phyloP scores from a whole-genome alignment of 2,797 vertebrate genomes.

The Eupleurogrammus muticus region DNA sequence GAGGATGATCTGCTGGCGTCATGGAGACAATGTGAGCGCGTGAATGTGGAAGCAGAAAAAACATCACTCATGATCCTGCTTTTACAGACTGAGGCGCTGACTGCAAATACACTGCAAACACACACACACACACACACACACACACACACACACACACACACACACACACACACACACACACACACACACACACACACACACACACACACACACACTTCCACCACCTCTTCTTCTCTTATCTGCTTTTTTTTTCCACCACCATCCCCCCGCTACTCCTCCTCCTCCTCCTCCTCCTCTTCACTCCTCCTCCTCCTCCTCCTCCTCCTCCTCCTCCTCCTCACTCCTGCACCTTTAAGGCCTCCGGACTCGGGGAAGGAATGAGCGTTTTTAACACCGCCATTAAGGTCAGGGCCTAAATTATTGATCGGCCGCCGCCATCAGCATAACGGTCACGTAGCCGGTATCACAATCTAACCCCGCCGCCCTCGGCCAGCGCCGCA shows the following conservation, averaged over 20 bases:
- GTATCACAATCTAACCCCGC: conserved; percentile 93
- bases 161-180: too few species aligned
- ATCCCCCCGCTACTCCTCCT: too few species aligned
- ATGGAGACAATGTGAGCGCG: conserved; percentile 79
- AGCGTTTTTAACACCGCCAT: conserved; percentile 94
- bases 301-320: conserved; percentile 74
- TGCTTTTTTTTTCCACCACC: too few species aligned
- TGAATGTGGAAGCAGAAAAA: conserved; percentile 74
- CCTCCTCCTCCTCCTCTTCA: conserved; percentile 77
- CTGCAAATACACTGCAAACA: conserved; percentile 79
- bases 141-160: too few species aligned
- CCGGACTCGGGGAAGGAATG: conserved; percentile 91
- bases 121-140: too few species aligned
- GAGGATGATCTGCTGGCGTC: conserved; percentile 82
- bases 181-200: too few species aligned
- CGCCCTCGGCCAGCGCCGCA: conserved; percentile 82
- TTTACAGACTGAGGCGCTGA: conserved; percentile 73
- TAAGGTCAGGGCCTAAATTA: conserved; percentile 98
- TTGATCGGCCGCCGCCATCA: conserved; percentile 98
- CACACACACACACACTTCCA: too few species aligned
- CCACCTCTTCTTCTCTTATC: too few species aligned
- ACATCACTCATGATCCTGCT: conserved; percentile 77
- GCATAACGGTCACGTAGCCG: conserved; percentile 97
- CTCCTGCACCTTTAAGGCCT: conserved; percentile 84
- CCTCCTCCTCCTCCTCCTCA: conserved; percentile 72